Evolutionary conservation across 1,140 invertebrate species (phyloP).

Genomic region (Macrotrachela quadricornifera): DNA sequence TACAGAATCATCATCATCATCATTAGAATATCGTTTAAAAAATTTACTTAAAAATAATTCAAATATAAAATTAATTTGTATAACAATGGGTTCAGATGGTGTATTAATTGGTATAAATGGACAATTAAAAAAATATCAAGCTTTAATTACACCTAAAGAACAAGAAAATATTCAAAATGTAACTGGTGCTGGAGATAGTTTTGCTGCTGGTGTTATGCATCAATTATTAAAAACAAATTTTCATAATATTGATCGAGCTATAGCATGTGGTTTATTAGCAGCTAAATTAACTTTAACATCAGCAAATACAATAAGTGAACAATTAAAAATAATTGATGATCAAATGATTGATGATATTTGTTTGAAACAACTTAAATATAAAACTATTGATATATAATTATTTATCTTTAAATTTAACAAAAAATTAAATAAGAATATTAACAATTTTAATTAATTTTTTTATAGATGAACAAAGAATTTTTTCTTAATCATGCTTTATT

Average conservation of each 20-base stretch:
- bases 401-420: too few relatives aligned
- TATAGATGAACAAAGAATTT: too few relatives aligned
- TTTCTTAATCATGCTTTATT: too few relatives aligned
- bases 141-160: neutral
- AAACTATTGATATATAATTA: too few relatives aligned
- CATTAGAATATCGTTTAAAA: neutral
- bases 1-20: neutral
- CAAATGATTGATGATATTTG: too few relatives aligned
- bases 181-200: constrained; percentile 7
- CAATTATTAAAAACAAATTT: constrained; percentile 1
- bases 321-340: too few relatives aligned
- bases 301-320: too few relatives aligned
- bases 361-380: too few relatives aligned
- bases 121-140: neutral
- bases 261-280: constrained; percentile 2
- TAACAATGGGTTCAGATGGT: neutral
- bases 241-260: neutral
- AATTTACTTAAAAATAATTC: neutral
- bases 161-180: constrained; percentile 1
- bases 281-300: neutral
- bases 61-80: neutral
- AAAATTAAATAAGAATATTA: too few relatives aligned
- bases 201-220: constrained; percentile 2
- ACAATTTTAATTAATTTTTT: too few relatives aligned
- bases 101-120: neutral